These are phyloP conservation scores for Microtus obscurus DNA, from an alignment of 2,797 vertebrate genomes.

Conservation along the genomic window DNA sequence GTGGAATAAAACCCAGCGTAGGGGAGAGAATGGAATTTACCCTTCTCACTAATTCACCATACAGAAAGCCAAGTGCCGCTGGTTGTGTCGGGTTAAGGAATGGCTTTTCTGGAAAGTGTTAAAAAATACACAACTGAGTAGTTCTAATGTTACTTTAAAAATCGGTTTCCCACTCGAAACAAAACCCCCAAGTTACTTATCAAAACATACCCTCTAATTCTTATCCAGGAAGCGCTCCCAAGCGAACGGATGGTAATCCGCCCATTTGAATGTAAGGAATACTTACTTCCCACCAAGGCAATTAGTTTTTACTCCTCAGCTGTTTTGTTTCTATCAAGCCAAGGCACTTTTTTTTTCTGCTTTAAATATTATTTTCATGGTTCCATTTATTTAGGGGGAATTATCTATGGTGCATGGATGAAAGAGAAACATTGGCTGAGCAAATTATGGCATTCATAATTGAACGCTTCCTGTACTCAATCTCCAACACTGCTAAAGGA, in stretches of 20 bases:
- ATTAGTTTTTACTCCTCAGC: conserved; percentile 61
- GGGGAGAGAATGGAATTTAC: conserved; percentile 55
- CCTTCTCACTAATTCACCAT: conserved; percentile 54
- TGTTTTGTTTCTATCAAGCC: conserved; percentile 58
- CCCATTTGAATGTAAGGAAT: conserved; percentile 59
- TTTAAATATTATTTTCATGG: conserved; percentile 80
- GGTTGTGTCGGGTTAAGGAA: conserved; percentile 46
- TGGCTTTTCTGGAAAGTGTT: conserved; percentile 57
- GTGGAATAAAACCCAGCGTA: conserved; percentile 42
- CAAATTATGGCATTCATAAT: conserved; percentile 81
- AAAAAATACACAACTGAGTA: conserved; percentile 68
- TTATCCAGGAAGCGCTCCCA: conserved; percentile 40
- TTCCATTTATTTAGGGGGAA: conserved; percentile 77
- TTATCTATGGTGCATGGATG: conserved; percentile 78
- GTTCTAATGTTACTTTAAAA: conserved; percentile 70
- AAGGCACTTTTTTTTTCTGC: conserved; percentile 60
- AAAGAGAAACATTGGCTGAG: conserved; percentile 64
- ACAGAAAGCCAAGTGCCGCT: conserved; percentile 54
- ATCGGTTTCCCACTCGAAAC: neutral
- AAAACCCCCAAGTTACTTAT: conserved; percentile 48
- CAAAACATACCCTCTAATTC: conserved; percentile 44
- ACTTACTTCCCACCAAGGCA: conserved; percentile 58
- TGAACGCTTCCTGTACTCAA: conserved; percentile 77
- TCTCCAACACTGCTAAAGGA: conserved; percentile 67
- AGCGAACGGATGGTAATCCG: conserved; percentile 58